Evolutionary conservation across 2,888 invertebrate genomes (phyloP), one percentile per base, ranked within the genome.

Genomic region (Tortricodes alternella): DNA sequence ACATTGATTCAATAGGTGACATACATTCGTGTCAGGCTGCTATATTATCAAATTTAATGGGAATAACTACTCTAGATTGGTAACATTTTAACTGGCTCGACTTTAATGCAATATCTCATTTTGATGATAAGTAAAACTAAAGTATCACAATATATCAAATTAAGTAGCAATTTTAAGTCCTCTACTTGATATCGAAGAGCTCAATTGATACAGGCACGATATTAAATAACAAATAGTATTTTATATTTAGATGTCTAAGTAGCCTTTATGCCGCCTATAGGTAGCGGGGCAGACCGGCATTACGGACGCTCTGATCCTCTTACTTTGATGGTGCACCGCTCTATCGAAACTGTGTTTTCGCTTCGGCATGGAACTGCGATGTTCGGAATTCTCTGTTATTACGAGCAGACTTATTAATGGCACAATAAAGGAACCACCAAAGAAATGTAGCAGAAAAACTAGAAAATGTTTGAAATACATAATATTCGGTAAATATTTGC

Each of bases 251-350:
- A 55, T 51, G 62, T 66, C 61, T 64, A 65, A 72, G 66, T 64
- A 63, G 66, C 52, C 59, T 70, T 63, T 67, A 67, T 61, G 68
- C 73, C 73, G 71, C 70, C 11, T 11, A 29, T 29, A 29, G 29
- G 70, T 63, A 70, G 67, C 59, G 67, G 63, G 70, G 69, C 71
- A 73, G 63, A 70, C 67, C 59, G 67, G 71, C 71, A 74, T 78
- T 79, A 78, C 67, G 68, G 68, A 61, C 69, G 71, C 73, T 73
- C 63, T 79, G 82, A 86, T 85, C 85, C 81, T 83, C 85, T 84
- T 85, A 85, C 75, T 72, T 77, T 72, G 76, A 79, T 80, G 69
- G 78, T 65, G 63, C 50, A 46, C 63, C n/a, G n/a, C 64, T 65
- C 70, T 69, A 76, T 80, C 71, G 73, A 78, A 44, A 71, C 74